Percentiles rank a stretch among this genome's conserved stretches.
phyloP scores from a whole-genome alignment of 2,888 invertebrate genomes.

The Eupelmus urozonus region DNA sequence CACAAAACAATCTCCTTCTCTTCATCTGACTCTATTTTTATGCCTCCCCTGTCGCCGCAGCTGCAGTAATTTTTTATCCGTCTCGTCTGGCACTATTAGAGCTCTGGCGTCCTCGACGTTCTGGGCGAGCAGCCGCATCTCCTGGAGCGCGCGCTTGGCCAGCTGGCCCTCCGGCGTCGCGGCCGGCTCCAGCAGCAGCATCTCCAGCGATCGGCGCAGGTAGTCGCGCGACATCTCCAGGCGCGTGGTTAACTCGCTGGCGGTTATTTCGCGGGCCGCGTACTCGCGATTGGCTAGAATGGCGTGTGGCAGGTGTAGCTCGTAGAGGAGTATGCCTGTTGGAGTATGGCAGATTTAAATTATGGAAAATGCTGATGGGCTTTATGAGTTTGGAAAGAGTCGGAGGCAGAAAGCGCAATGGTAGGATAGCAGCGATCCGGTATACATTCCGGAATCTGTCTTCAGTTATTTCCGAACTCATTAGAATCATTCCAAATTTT shows the following conservation, averaged over 20 bases:
- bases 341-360: not conserved
- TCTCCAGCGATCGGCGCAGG: slow-evolving; percentile 82
- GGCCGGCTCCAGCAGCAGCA: slow-evolving; percentile 85
- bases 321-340: slow-evolving; percentile 85
- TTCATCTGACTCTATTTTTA: not conserved
- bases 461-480: not conserved
- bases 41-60: not conserved
- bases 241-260: slow-evolving; percentile 79
- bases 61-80: too few species aligned
- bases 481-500: not conserved
- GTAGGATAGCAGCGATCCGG: too few species aligned
- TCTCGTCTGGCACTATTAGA: not conserved
- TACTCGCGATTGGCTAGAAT: slow-evolving; percentile 83
- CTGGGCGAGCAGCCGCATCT: slow-evolving; percentile 81
- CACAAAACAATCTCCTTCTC: too few species aligned
- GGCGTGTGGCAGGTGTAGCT: slow-evolving; percentile 84
- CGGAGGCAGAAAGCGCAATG: too few species aligned
- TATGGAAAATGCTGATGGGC: not conserved
- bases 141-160: slow-evolving; percentile 83
- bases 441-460: too few species aligned
- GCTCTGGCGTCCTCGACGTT: slow-evolving; percentile 76
- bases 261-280: slow-evolving; percentile 81
- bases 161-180: slow-evolving; percentile 86
- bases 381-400: too few species aligned
- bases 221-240: slow-evolving; percentile 80